phyloP scores from a whole-genome alignment of 2,888 invertebrate species.

The Fabriciana adippe region DNA sequence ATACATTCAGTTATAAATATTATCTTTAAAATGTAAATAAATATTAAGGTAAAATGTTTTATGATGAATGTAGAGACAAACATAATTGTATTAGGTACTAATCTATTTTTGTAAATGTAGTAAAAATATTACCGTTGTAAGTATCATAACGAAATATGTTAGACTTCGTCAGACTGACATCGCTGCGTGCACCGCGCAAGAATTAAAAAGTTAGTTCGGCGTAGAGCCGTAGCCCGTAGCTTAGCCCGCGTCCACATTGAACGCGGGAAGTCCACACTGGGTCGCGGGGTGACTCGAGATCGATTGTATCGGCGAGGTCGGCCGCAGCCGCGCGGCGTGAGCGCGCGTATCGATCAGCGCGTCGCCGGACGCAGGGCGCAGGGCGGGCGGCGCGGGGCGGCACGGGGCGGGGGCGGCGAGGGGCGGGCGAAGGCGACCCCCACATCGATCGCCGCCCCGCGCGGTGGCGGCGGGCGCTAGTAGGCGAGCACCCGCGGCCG shows the following conservation, averaged over 20 bases:
- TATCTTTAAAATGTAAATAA: too few relatives aligned
- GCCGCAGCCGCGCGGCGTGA: constrained; percentile 10
- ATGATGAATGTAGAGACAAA: neutral
- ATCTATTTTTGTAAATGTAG: neutral
- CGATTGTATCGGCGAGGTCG: constrained; percentile 4
- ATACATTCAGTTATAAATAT: too few relatives aligned
- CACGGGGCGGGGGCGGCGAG: constrained; percentile 50
- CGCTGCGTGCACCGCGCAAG: constrained; percentile 1
- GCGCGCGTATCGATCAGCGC: constrained; percentile 10
- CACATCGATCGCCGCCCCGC: constrained; percentile 62
- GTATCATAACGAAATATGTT: constrained; percentile 16
- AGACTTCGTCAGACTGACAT: constrained; percentile 11
- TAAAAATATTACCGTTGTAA: constrained; percentile 8
- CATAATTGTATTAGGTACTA: neutral
- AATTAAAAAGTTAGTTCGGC: neutral
- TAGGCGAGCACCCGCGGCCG: constrained; percentile 46
- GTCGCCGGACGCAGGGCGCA: neutral
- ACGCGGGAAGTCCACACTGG: constrained; percentile 35
- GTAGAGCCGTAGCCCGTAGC: neutral
- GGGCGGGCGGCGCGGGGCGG: constrained; percentile 7
- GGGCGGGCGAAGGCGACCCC: constrained; percentile 51
- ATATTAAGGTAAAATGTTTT: too few relatives aligned
- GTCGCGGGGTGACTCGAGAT: constrained; percentile 23
- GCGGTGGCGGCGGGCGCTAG: constrained; percentile 65
- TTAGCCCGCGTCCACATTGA: constrained; percentile 43